These are phyloP conservation scores for Augochlorella aurata DNA, from an alignment of 2,888 invertebrate species.

Conservation along the genomic window DNA sequence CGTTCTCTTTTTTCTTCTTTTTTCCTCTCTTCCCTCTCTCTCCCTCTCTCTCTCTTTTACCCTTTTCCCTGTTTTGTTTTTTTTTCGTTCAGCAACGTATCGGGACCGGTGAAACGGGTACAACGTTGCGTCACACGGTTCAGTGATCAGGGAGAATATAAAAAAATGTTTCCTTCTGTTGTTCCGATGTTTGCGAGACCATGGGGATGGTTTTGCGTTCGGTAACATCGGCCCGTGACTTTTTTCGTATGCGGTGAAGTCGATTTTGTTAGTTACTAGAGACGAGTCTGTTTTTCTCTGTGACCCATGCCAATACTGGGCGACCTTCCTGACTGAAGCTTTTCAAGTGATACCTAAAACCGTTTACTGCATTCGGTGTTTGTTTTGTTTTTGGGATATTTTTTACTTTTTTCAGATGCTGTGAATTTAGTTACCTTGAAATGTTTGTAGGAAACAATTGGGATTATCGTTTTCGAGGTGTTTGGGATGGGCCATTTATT, in stretches of 20 bases:
- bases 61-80: conserved; percentile 27
- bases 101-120: conserved; percentile 25
- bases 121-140: conserved; percentile 24
- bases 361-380: neutral
- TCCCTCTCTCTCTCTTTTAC: conserved; percentile 17
- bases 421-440: too few species aligned
- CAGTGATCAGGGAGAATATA: conserved; percentile 28
- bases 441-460: too few species aligned
- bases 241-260: conserved; percentile 6
- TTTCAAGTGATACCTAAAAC: neutral
- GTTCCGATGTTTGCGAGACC: conserved; percentile 27
- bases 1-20: neutral
- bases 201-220: conserved; percentile 25
- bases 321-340: neutral
- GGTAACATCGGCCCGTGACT: conserved; percentile 5
- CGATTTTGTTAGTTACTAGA: neutral
- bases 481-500: too few species aligned
- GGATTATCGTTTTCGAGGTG: too few species aligned
- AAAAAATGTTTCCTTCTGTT: conserved; percentile 34
- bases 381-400: neutral
- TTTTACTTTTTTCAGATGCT: neutral
- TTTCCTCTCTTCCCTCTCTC: neutral
- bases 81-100: conserved; percentile 33
- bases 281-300: neutral
- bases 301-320: neutral